Evolutionary conservation across 2,888 invertebrate species (phyloP).

Genomic region (Ischnura elegans): DNA sequence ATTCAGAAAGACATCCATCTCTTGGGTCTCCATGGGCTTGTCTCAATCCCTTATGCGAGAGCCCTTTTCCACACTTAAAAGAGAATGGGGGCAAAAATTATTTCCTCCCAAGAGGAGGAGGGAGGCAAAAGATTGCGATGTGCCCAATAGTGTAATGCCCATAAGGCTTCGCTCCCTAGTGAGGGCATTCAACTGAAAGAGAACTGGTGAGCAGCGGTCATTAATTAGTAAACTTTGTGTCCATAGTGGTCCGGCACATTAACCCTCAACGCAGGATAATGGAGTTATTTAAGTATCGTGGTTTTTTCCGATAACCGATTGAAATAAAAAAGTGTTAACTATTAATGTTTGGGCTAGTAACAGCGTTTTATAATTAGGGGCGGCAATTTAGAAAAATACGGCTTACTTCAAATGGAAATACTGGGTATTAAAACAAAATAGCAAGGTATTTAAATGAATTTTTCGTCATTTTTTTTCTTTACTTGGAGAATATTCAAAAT

Average conservation of each 20-base stretch:
- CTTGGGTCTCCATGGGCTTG: background rate
- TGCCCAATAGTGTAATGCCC: background rate
- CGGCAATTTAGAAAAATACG: too few species aligned
- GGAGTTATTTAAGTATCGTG: too few species aligned
- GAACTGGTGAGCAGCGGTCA: background rate
- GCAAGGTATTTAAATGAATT: too few species aligned
- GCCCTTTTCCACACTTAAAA: background rate
- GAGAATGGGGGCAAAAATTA: background rate
- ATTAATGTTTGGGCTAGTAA: too few species aligned
- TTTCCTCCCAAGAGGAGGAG: background rate
- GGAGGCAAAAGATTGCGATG: background rate
- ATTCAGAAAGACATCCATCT: constrained; percentile 58
- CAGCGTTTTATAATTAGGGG: too few species aligned
- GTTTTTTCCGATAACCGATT: too few species aligned
- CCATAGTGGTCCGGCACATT: background rate
- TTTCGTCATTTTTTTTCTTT: too few species aligned
- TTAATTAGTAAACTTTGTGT: background rate
- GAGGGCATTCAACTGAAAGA: too few species aligned
- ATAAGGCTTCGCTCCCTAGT: background rate
- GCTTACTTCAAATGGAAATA: too few species aligned
- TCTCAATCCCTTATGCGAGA: background rate
- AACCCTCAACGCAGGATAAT: background rate
- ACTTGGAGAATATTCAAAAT: too few species aligned
- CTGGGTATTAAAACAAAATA: too few species aligned
- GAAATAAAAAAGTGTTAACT: too few species aligned